Evolutionary conservation across 2,888 invertebrate genomes (phyloP).

Genomic region (Nemurella pictetii): DNA sequence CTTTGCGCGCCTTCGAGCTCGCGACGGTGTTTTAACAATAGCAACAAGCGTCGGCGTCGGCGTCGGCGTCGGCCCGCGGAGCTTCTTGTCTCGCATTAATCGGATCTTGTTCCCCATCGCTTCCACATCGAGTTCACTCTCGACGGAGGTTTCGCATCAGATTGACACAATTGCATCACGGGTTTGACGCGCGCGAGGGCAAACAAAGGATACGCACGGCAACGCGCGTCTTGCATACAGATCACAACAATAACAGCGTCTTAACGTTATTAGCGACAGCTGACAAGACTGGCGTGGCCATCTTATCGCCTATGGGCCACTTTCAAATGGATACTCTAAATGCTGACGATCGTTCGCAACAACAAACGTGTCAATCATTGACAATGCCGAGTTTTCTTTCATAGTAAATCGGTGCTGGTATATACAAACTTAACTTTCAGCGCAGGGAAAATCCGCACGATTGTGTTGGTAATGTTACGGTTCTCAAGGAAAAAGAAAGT

Average conservation of each 20-base stretch:
- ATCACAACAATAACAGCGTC: slow-evolving; percentile 13
- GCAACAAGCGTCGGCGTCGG: not conserved
- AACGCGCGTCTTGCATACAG: slow-evolving; percentile 5
- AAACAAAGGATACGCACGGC: not conserved
- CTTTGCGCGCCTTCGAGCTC: not conserved
- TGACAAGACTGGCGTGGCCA: not conserved
- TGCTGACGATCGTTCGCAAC: not conserved
- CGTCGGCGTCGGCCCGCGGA: not conserved
- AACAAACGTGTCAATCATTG: not conserved
- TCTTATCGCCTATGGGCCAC: not conserved
- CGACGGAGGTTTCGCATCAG: not conserved
- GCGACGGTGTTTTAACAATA: not conserved
- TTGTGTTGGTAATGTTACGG: not conserved
- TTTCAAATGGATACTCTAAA: not conserved
- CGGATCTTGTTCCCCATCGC: slow-evolving; percentile 21
- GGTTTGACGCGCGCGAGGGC: not conserved
- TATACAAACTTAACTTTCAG: not conserved
- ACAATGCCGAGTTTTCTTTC: not conserved
- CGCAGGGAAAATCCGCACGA: not conserved
- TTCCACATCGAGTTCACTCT: not conserved
- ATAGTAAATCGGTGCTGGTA: not conserved
- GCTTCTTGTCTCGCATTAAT: slow-evolving; percentile 6
- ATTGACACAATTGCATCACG: slow-evolving; percentile 25
- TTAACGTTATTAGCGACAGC: slow-evolving; percentile 13
- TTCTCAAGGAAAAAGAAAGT: not conserved